phyloP scores from a whole-genome alignment of 1,140 invertebrate species.

The Diorhabda sublineata region DNA sequence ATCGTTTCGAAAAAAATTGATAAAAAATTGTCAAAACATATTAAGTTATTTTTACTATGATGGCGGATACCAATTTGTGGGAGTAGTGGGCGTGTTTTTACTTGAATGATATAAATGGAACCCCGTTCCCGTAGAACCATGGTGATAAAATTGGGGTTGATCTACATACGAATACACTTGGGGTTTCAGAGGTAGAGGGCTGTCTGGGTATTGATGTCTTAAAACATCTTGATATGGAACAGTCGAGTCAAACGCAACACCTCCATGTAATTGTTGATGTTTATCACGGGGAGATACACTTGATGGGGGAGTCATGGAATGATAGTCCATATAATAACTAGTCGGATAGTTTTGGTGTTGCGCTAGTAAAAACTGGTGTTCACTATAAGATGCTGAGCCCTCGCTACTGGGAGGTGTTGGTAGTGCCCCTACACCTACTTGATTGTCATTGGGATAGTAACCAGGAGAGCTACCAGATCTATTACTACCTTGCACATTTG shows the following conservation, averaged over 20 bases:
- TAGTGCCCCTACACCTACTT: constrained; percentile 65
- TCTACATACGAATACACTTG: constrained; percentile 76
- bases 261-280: constrained; percentile 57
- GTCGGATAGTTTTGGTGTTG: constrained; percentile 57
- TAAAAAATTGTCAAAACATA: constrained; percentile 26
- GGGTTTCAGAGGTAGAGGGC: constrained; percentile 82
- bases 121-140: constrained; percentile 63
- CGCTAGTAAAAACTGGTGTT: constrained; percentile 64
- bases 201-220: constrained; percentile 61
- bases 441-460: constrained; percentile 42
- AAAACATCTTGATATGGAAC: constrained; percentile 56
- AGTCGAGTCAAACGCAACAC: constrained; percentile 44
- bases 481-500: constrained; percentile 71
- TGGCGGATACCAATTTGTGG: constrained; percentile 70
- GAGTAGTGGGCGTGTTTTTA: constrained; percentile 57
- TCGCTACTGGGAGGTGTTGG: constrained; percentile 84
- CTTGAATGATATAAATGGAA: constrained; percentile 85
- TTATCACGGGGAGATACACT: constrained; percentile 91
- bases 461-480: constrained; percentile 45
- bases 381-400: constrained; percentile 66
- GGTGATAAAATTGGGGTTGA: constrained; percentile 81
- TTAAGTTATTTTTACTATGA: constrained; percentile 55
- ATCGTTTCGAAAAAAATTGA: constrained; percentile 24
- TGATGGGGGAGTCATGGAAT: constrained; percentile 91
- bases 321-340: constrained; percentile 73